phyloP scores from a whole-genome alignment of 2,797 vertebrate genomes.

The Phataginus tetradactyla region DNA sequence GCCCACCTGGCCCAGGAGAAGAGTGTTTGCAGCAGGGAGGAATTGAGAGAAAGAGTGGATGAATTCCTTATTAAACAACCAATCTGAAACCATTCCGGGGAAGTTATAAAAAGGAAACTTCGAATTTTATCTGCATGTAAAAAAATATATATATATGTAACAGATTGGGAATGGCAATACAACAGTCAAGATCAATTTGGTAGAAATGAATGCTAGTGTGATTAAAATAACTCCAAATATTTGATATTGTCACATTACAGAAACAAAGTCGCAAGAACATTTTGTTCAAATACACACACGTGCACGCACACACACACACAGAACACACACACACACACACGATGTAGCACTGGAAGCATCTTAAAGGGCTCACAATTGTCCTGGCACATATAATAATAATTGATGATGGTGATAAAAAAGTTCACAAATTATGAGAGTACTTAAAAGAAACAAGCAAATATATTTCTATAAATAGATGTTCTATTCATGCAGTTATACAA shows the following conservation, averaged over 20 bases:
- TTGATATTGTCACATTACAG: background rate
- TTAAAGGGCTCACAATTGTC: background rate
- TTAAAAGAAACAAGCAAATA: background rate
- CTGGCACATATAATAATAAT: constrained; percentile 24
- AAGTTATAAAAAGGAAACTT: background rate
- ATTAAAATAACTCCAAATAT: constrained; percentile 13
- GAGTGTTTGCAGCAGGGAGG: background rate
- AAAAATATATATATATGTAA: background rate
- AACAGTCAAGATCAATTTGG: background rate
- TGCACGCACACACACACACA: background rate
- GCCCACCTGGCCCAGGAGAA: background rate
- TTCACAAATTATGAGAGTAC: background rate
- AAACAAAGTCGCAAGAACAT: constrained; percentile 4
- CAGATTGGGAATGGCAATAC: background rate
- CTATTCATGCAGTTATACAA: background rate
- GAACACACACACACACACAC: background rate
- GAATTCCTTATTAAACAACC: background rate
- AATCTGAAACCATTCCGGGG: background rate
- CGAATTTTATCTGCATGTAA: background rate
- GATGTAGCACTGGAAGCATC: background rate
- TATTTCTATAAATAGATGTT: constrained; percentile 2
- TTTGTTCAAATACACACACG: background rate
- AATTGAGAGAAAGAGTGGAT: background rate
- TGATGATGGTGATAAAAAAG: background rate
- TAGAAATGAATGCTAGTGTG: background rate